Evolutionary conservation across 2,113 vertebrate species (phyloP).

Genomic region (Nipponia nippon): DNA sequence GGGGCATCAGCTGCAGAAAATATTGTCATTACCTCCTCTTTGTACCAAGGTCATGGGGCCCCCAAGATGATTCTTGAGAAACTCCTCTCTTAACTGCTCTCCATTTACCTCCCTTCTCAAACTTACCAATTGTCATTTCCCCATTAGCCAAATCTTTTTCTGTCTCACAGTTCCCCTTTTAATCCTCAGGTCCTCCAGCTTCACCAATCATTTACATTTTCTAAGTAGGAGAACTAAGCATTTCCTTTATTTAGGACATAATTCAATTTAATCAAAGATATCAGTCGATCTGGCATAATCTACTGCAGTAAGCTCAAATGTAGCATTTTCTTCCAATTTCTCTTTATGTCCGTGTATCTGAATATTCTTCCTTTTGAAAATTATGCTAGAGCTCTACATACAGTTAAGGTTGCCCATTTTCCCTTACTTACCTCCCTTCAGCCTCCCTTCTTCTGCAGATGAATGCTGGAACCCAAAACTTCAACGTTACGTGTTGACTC

Average conservation of each 20-base stretch:
- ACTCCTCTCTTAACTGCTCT: not conserved
- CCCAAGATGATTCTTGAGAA: not conserved
- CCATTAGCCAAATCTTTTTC: not conserved
- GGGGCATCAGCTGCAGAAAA: not conserved
- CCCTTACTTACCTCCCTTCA: not conserved
- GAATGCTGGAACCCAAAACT: not conserved
- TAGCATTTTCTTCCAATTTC: not conserved
- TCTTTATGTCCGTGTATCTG: not conserved
- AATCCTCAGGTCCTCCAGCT: not conserved
- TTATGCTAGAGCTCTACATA: not conserved
- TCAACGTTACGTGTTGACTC: not conserved
- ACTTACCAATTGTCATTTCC: not conserved
- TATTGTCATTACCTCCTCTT: not conserved
- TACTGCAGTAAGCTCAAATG: not conserved
- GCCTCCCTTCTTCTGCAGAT: not conserved
- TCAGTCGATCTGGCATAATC: not conserved
- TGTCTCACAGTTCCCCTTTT: not conserved
- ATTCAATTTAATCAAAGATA: not conserved
- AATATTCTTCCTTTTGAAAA: not conserved
- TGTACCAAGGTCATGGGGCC: not conserved
- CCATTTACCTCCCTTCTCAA: not conserved
- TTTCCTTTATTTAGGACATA: slow-evolving; percentile 1
- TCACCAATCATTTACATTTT: not conserved
- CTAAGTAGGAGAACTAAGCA: not conserved
- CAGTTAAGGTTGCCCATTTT: not conserved